Evolutionary conservation across 2,888 invertebrate genomes (phyloP).

Genomic region (Dorcus parallelipipedus): DNA sequence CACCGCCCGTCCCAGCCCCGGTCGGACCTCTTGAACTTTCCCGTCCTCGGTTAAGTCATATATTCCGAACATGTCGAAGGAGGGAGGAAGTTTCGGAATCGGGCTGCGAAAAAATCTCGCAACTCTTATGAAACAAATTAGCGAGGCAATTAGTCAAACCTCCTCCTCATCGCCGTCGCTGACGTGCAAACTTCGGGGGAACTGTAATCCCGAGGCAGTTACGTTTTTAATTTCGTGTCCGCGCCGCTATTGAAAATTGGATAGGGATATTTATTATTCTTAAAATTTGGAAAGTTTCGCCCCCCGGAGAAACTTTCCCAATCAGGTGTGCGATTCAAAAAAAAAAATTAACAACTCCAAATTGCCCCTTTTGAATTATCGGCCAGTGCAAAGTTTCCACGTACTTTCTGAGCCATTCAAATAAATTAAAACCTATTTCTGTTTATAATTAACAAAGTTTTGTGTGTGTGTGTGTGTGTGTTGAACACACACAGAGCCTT

Average conservation of each 20-base stretch:
- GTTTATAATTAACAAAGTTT: no score
- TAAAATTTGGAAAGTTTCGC: no score
- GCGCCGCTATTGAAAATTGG: neutral
- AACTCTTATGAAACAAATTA: neutral
- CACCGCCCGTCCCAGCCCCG: neutral
- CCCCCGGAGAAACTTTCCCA: no score
- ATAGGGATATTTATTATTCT: slow-evolving; percentile 7
- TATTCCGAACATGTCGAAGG: slow-evolving; percentile 23
- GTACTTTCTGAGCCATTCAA: no score
- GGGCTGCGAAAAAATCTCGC: slow-evolving; percentile 5
- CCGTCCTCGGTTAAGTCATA: slow-evolving; percentile 20
- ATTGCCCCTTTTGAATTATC: no score
- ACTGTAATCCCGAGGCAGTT: neutral
- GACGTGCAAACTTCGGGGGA: neutral
- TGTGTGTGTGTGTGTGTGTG: no score
- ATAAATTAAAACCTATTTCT: no score
- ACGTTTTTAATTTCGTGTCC: neutral
- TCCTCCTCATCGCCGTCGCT: neutral
- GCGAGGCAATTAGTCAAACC: slow-evolving; percentile 3
- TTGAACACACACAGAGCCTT: no score
- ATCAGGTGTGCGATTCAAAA: no score
- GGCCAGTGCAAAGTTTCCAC: no score
- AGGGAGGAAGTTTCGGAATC: slow-evolving; percentile 16
- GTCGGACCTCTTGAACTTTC: slow-evolving; percentile 9
- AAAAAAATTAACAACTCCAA: no score